A percentile compares a stretch with the other conserved stretches of the same genome.
Evolutionary conservation across 1,140 invertebrate genomes (phyloP).

Genomic region (Argopecten irradians): DNA sequence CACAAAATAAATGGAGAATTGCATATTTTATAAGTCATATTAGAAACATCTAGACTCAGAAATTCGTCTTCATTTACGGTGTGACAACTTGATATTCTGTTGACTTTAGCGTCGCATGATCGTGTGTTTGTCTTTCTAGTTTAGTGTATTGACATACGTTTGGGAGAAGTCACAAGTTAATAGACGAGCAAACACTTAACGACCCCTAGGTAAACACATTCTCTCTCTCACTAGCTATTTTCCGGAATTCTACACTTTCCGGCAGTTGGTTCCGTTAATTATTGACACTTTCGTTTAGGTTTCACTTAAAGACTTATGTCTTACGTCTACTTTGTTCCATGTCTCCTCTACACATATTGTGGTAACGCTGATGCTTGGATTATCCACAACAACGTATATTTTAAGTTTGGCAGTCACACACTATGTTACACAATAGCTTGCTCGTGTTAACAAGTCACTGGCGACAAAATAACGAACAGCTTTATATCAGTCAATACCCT

Average conservation of each 20-base stretch:
- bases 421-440: not conserved
- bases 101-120: not conserved
- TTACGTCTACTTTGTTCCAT: not conserved
- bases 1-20: no score
- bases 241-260: constrained; percentile 21
- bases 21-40: no score
- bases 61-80: no score
- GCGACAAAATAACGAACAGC: not conserved
- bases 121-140: not conserved
- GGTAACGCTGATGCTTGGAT: not conserved
- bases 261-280: constrained; percentile 9
- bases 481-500: not conserved
- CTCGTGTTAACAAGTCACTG: constrained; percentile 7
- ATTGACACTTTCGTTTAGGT: not conserved
- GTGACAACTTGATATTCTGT: not conserved
- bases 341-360: not conserved
- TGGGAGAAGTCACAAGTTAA: constrained; percentile 22
- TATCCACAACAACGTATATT: not conserved
- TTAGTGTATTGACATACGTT: not conserved
- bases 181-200: not conserved
- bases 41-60: no score
- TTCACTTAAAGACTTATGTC: not conserved
- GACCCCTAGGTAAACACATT: not conserved
- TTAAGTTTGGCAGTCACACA: not conserved
- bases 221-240: not conserved